Evolutionary conservation across 1,140 invertebrate genomes (phyloP).

Genomic region (Triops cancriformis): DNA sequence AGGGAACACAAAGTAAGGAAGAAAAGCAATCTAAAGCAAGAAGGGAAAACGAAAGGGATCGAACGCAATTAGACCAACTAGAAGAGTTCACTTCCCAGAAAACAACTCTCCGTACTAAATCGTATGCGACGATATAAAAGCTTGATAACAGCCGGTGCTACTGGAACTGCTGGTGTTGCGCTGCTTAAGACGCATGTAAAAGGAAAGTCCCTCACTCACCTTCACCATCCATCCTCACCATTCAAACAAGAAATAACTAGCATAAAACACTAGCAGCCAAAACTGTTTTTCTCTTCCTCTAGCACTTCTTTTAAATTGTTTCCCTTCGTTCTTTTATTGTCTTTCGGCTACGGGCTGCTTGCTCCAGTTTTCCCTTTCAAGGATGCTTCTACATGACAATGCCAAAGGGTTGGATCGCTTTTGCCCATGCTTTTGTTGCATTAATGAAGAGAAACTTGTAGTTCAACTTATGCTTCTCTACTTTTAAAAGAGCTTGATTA

Average conservation of each 20-base stretch:
- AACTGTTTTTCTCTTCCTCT: not conserved
- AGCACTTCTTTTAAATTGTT: not conserved
- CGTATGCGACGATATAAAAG: not conserved
- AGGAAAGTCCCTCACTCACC: slow-evolving; percentile 1
- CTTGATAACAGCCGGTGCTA: not conserved
- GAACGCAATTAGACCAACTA: not conserved
- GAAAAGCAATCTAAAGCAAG: not conserved
- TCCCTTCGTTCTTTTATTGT: not conserved
- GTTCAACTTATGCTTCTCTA: not conserved
- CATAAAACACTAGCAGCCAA: not conserved
- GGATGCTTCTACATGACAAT: slow-evolving; percentile 10
- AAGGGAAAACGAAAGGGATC: not conserved
- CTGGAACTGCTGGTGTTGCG: not conserved
- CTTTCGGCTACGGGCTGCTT: slow-evolving; percentile 1
- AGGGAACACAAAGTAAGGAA: not conserved
- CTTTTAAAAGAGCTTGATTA: too few relatives aligned
- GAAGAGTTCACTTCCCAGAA: not conserved
- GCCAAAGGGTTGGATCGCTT: not conserved
- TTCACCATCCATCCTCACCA: not conserved
- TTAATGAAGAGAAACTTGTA: not conserved
- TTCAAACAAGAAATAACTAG: not conserved
- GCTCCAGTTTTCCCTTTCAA: slow-evolving; percentile 6
- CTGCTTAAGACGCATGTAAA: not conserved
- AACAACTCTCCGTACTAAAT: not conserved
- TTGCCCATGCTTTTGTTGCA: slow-evolving; percentile 2